These are phyloP conservation scores for Microctonus brassicae DNA, from an alignment of 2,888 invertebrate species.

Conservation along the genomic window DNA sequence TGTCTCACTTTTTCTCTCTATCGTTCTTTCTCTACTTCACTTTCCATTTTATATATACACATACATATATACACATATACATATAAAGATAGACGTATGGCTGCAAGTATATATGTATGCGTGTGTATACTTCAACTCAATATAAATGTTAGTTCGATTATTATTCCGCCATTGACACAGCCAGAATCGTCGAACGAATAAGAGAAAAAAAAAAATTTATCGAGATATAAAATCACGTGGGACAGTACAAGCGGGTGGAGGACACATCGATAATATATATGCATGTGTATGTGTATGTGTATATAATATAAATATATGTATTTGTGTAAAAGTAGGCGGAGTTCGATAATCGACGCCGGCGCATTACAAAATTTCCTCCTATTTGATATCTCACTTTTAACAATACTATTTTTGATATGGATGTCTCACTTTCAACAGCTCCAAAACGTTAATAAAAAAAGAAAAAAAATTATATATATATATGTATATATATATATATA, in stretches of 20 bases:
- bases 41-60: slow-evolving; percentile 1
- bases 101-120: too few relatives aligned
- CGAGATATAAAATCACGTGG: slow-evolving; percentile 4
- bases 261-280: slow-evolving; percentile 11
- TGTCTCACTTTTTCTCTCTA: slow-evolving; percentile 2
- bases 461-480: slow-evolving; percentile 19
- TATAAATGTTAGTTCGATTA: slow-evolving; percentile 44
- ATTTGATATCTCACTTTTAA: not conserved
- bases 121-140: not conserved
- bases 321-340: slow-evolving; percentile 27
- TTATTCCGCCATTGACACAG: slow-evolving; percentile 46
- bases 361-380: slow-evolving; percentile 20
- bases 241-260: not conserved
- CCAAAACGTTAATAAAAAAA: slow-evolving; percentile 28
- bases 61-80: slow-evolving; percentile 33
- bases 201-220: slow-evolving; percentile 35
- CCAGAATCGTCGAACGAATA: slow-evolving; percentile 18
- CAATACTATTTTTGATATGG: not conserved
- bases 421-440: not conserved
- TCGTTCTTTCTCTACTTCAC: slow-evolving; percentile 18
- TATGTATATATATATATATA: too few relatives aligned
- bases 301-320: too few relatives aligned
- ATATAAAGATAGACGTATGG: too few relatives aligned
- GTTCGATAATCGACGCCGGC: slow-evolving; percentile 37
- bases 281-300: too few relatives aligned